These are phyloP conservation scores for Teleiodes luculella DNA, from an alignment of 2,888 invertebrate species.

Conservation along the genomic window DNA sequence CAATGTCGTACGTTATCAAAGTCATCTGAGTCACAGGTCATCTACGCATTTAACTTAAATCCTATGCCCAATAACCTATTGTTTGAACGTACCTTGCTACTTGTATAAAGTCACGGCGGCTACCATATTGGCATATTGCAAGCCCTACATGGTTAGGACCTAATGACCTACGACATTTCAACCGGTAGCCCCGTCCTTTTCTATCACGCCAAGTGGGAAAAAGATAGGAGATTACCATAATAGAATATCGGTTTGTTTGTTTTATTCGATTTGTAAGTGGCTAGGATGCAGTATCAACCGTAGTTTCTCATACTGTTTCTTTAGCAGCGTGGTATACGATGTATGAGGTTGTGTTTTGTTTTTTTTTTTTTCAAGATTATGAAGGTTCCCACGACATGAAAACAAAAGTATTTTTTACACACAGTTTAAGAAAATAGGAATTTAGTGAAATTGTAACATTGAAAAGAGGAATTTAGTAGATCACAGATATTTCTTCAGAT, in stretches of 20 bases:
- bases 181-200: constrained; percentile 57
- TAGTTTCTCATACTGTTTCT: constrained; percentile 65
- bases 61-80: constrained; percentile 61
- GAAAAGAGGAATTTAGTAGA: neutral
- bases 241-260: constrained; percentile 69
- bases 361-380: constrained; percentile 3
- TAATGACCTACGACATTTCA: constrained; percentile 79
- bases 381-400: constrained; percentile 13
- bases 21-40: constrained; percentile 59
- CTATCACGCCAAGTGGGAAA: constrained; percentile 40
- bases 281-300: constrained; percentile 57
- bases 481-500: neutral
- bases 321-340: constrained; percentile 35
- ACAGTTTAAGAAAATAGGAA: too few species aligned
- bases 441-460: neutral
- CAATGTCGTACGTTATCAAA: constrained; percentile 47
- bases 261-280: constrained; percentile 72
- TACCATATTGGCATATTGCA: constrained; percentile 77
- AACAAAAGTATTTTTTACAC: neutral
- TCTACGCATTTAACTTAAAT: constrained; percentile 61
- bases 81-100: constrained; percentile 48
- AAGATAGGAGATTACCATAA: constrained; percentile 60
- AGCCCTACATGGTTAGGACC: constrained; percentile 71
- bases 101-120: constrained; percentile 65
- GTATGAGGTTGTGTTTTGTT: constrained; percentile 25